phyloP scores from a whole-genome alignment of 2,113 vertebrate species.

The Tringa solitaria region DNA sequence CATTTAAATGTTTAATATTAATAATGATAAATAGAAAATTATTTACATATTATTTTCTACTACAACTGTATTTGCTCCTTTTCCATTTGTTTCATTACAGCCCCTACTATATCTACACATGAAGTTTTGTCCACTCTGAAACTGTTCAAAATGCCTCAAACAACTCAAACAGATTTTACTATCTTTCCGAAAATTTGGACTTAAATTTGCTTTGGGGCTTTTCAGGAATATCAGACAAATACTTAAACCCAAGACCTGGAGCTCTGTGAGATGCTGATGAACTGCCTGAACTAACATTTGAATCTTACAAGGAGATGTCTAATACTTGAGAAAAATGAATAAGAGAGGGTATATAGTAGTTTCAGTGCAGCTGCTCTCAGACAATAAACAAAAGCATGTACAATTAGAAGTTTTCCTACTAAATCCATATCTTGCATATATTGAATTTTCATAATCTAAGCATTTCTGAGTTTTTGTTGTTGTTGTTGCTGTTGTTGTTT shows the following conservation, averaged over 20 bases:
- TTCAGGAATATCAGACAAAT: background rate
- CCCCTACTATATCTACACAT: background rate
- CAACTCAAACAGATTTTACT: background rate
- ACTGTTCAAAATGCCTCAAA: background rate
- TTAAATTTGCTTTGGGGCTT: background rate
- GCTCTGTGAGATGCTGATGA: background rate
- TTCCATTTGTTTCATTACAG: background rate
- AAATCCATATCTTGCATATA: background rate
- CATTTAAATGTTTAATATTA: background rate
- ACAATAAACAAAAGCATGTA: background rate
- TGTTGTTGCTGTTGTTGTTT: background rate
- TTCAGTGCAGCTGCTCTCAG: background rate
- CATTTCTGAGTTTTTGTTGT: too few relatives aligned
- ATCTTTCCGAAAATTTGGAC: background rate
- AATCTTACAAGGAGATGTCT: background rate
- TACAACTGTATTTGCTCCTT: background rate
- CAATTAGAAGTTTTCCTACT: background rate
- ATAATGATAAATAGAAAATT: background rate
- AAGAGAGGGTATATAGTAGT: background rate
- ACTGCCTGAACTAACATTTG: background rate
- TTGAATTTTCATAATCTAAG: too few relatives aligned
- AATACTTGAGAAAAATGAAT: background rate
- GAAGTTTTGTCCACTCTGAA: background rate
- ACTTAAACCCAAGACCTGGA: background rate
- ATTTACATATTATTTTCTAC: background rate